phyloP scores from a whole-genome alignment of 1,140 invertebrate species.

The Pollicipes pollicipes region DNA sequence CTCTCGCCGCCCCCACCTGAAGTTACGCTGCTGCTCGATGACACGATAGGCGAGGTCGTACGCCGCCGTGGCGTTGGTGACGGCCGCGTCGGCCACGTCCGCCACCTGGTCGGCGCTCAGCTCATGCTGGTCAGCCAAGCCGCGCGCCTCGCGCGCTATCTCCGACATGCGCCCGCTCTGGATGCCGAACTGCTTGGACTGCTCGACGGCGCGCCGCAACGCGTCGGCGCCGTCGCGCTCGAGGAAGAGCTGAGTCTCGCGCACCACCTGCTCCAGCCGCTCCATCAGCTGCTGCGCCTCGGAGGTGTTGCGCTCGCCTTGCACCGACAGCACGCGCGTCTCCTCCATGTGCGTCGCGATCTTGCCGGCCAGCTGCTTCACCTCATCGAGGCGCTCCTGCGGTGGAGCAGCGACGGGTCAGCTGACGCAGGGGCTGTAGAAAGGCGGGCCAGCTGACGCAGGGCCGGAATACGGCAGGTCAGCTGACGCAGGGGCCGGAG shows the following conservation, averaged over 20 bases:
- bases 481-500: too few species aligned
- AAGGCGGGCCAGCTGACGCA: too few species aligned
- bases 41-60: conserved; percentile 61
- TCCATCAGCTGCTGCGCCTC: conserved; percentile 52
- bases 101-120: conserved; percentile 59
- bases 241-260: conserved; percentile 44
- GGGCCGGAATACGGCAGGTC: too few species aligned
- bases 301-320: conserved; percentile 47
- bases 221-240: conserved; percentile 60
- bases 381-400: conserved; percentile 33
- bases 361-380: conserved; percentile 23
- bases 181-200: conserved; percentile 68
- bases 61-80: conserved; percentile 61
- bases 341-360: conserved; percentile 33
- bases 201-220: conserved; percentile 54
- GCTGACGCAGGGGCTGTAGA: too few species aligned
- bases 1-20: conserved; percentile 21
- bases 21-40: conserved; percentile 55
- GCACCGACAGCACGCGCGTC: conserved; percentile 38
- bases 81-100: conserved; percentile 53
- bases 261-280: conserved; percentile 47
- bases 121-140: conserved; percentile 51
- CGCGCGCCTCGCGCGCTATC: conserved; percentile 67
- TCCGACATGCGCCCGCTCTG: conserved; percentile 78
- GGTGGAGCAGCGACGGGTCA: too few species aligned